These are phyloP conservation scores for Pogonocherus hispidulus DNA, from an alignment of 2,888 invertebrate species.

Conservation along the genomic window DNA sequence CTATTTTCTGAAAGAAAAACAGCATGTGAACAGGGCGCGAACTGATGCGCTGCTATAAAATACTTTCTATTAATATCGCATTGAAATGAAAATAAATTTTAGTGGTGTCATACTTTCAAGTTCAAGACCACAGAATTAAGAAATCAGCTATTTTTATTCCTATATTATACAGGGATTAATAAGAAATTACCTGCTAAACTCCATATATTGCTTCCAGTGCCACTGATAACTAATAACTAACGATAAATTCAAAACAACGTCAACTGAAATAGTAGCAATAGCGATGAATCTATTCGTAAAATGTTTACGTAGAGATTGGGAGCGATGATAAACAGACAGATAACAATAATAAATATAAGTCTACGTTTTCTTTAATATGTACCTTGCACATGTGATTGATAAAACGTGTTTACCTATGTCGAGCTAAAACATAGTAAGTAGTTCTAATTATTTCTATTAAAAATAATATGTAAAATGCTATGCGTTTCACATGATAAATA, in stretches of 20 bases:
- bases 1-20: no score
- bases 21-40: no score
- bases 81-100: neutral
- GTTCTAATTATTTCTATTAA: no score
- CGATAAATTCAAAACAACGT: constrained; percentile 10
- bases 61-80: neutral
- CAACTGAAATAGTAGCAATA: neutral
- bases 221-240: neutral
- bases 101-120: no score
- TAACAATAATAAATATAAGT: constrained; percentile 27
- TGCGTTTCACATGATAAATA: no score
- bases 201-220: neutral
- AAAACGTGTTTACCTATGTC: neutral
- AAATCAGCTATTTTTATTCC: no score
- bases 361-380: neutral
- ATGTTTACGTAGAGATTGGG: constrained; percentile 17
- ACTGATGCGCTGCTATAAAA: neutral
- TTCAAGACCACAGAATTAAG: no score
- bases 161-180: no score
- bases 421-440: no score
- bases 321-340: constrained; percentile 29
- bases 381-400: neutral
- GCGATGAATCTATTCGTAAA: neutral
- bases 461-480: no score
- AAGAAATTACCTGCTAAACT: constrained; percentile 18